These are phyloP conservation scores for Rhadinocentrus ornatus DNA, from an alignment of 2,797 vertebrate species.

Conservation along the genomic window DNA sequence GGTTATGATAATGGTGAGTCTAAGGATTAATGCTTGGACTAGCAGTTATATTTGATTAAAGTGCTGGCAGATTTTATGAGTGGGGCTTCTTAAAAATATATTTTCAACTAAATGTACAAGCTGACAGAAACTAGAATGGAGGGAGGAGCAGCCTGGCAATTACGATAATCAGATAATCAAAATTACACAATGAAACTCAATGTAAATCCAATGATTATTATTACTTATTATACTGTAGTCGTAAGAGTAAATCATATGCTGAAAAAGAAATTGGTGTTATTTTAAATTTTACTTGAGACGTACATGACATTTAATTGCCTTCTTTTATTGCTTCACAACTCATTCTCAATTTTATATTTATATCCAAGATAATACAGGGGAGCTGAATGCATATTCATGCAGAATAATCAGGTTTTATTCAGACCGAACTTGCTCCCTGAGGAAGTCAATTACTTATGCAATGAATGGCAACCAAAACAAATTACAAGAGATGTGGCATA, in stretches of 20 bases:
- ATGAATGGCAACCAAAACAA: background rate
- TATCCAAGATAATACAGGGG: background rate
- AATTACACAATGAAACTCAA: constrained; percentile 7
- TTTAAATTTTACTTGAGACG: constrained; percentile 10
- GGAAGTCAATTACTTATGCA: constrained; percentile 1
- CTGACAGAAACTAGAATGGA: constrained; percentile 19
- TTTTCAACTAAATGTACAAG: constrained; percentile 38
- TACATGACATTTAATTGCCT: constrained; percentile 13
- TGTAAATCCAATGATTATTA: constrained; percentile 1
- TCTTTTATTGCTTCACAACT: constrained; percentile 3
- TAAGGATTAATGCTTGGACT: constrained; percentile 40
- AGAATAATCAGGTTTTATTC: background rate
- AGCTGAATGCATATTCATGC: constrained; percentile 14
- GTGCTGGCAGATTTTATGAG: constrained; percentile 31
- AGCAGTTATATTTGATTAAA: constrained; percentile 53
- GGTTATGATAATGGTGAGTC: constrained; percentile 52
- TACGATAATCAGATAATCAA: constrained; percentile 29
- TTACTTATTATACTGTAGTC: background rate
- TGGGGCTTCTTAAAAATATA: constrained; percentile 5
- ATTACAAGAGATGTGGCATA: background rate
- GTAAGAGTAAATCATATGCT: constrained; percentile 3
- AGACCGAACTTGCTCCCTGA: background rate
- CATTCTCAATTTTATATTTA: constrained; percentile 8
- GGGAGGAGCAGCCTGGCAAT: constrained; percentile 7
- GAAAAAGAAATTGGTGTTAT: background rate